phyloP scores from a whole-genome alignment of 1,140 invertebrate species.

The Eurosta solidaginis region DNA sequence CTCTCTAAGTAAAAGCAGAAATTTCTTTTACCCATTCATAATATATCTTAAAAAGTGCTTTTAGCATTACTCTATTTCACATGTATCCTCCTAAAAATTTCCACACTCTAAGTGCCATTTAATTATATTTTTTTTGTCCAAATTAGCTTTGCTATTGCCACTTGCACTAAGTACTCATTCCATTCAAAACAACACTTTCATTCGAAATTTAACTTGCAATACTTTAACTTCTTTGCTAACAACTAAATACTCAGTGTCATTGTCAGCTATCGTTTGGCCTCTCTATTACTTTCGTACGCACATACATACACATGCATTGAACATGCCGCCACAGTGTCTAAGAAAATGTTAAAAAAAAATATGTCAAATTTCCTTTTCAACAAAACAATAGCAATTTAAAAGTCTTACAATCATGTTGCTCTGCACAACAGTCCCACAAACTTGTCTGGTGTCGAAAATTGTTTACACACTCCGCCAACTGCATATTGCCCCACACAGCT shows the following conservation, averaged over 20 bases:
- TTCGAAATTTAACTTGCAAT: conserved; percentile 15
- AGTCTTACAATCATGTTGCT: background rate
- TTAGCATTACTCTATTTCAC: background rate
- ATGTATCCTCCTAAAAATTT: background rate
- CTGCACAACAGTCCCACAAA: background rate
- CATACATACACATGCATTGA: no score
- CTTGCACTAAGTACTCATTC: conserved; percentile 1
- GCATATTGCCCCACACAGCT: no score
- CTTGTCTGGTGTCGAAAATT: background rate
- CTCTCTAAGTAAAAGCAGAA: no score
- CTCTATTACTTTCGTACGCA: no score
- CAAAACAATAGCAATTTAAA: background rate
- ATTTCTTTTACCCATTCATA: background rate
- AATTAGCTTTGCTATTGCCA: background rate
- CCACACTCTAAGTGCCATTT: background rate
- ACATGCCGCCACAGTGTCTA: background rate
- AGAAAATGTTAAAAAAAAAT: background rate
- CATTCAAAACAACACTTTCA: background rate
- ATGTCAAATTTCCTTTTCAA: conserved; percentile 5
- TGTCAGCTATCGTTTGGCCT: conserved; percentile 10
- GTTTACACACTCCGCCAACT: background rate
- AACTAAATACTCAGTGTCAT: background rate
- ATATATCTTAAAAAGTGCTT: background rate
- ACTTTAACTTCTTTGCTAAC: background rate
- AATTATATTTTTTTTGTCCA: background rate